Base-by-base conservation (phyloP, 2,113 vertebrate species). In the Penelope pileata region DNA sequence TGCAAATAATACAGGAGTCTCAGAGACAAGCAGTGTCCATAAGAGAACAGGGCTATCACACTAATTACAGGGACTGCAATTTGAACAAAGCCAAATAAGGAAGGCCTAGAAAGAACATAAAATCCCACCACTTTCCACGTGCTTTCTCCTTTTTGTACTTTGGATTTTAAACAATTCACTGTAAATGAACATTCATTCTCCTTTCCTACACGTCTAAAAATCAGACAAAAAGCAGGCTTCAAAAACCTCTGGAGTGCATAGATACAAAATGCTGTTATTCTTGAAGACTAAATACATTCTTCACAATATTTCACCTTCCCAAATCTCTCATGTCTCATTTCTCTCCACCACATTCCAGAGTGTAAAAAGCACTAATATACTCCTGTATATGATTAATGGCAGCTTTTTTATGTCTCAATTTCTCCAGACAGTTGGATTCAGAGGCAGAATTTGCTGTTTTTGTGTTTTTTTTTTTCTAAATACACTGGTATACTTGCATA, bases 401-500 rank as follows among this genome's bases (percentile, higher is more conserved):
- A 89, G 40, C 45, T 51, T 50, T 86, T 3, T 51, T 60, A 32
- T 7, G 24, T 38, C n/a, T 73, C 0, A 53, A 42, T 76, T 85
- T 68, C 51, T 87, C 67, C 13, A 76, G 19, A 59, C 1, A 63
- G 51, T 56, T 80, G 89, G 34, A 86, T 62, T 58, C 50, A 74
- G 40, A 78, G 59, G 13, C 26, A 89, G 21, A 78, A 82, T 78
- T 70, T 59, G 16, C 42, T 58, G 14, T 3, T 47, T n/a, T 16
- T 7, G 2, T 75, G 7, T 14, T 60, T 86, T 26, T 63, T 12
- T 17, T 81, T 63, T n/a, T 26, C 16, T 17, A 48, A 60, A 59
- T 23, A n/a, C 4, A 22, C 30, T 9, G 32, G 1, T 19, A 2
- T 47, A 13, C 42, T 63, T 4, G 0, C 4, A 29, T 24, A 54